Evolutionary conservation across 1,140 invertebrate genomes (phyloP), one percentile per base, ranked within the genome.

Genomic region (Pogonognathellus flavescens): DNA sequence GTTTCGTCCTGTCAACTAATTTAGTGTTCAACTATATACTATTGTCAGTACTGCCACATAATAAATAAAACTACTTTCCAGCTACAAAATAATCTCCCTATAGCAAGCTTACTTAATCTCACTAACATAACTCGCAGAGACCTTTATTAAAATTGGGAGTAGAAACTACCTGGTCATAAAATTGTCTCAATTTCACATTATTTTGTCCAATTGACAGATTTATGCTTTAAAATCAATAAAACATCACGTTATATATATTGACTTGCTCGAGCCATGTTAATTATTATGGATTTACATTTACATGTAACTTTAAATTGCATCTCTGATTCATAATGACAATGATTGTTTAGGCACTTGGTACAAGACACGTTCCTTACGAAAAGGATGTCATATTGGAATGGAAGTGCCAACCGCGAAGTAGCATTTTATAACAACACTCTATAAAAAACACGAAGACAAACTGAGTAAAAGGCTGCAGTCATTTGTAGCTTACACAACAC

Each of bases 151-250:
- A 18, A 20, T 18, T 8, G 6, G 11, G 18, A 18, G 7, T 11
- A 60, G 11, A 22, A 60, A 9, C 2, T 60, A 2, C 7, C 70
- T 50, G n/a, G 20, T 18, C 66, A 9, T 76, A 41, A 76, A 62
- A 13, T 18, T 9, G 10, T 1, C 59, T 18, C n/a, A 9, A 13
- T 13, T n/a, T 62, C 20, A n/a, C 22, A 31, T 70, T 31, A 70
- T 25, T 76, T 76, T 76, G 25, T 31, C 16, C n/a, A 49, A 76
- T 76, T 76, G 70, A 72, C 66, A 72, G 66, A 76, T 50, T 76
- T 50, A 76, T 76, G 11, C 31, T 41, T 2, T 5, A 11, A 76
- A 76, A 76, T 49, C 41, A 76, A 16, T 41, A 41, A 1, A 41
- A 41, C 6, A 41, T 6, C 31, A 41, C 31, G 31, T 41, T 1